These are phyloP conservation scores for Helicoverpa zea DNA, from an alignment of 1,140 invertebrate species.

Conservation along the genomic window DNA sequence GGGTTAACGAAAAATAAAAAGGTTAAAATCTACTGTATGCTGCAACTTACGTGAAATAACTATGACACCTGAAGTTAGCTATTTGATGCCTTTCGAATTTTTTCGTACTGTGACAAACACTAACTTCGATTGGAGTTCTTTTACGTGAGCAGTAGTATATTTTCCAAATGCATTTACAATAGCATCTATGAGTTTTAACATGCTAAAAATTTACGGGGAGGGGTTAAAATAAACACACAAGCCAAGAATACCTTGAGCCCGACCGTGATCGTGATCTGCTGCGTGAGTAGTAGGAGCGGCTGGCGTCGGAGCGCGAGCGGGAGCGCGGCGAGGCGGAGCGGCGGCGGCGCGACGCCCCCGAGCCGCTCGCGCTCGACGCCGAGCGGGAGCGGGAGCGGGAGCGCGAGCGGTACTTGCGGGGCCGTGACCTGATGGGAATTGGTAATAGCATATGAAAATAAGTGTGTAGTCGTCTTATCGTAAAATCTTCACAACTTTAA, in stretches of 20 bases:
- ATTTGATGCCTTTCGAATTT: too few relatives aligned
- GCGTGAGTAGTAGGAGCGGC: constrained; percentile 87
- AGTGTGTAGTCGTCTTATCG: neutral
- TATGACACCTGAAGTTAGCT: too few relatives aligned
- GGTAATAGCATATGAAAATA: neutral
- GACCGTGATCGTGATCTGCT: constrained; percentile 89
- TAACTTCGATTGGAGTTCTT: too few relatives aligned
- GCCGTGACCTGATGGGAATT: constrained; percentile 78
- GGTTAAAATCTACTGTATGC: too few relatives aligned
- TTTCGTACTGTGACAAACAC: too few relatives aligned
- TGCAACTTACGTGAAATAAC: too few relatives aligned
- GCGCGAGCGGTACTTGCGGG: constrained; percentile 85
- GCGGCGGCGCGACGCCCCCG: constrained; percentile 84
- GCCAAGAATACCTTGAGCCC: constrained; percentile 82
- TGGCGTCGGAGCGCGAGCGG: constrained; percentile 85
- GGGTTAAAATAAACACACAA: constrained; percentile 10
- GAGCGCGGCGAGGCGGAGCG: constrained; percentile 86
- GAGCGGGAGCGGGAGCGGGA: constrained; percentile 86
- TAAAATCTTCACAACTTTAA: neutral
- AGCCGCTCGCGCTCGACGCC: constrained; percentile 81
- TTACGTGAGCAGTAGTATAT: too few relatives aligned
- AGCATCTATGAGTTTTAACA: neutral
- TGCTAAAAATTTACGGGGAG: constrained; percentile 5
- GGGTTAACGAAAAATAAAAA: neutral
- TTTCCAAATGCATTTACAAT: neutral